phyloP scores from a whole-genome alignment of 2,113 vertebrate genomes.

The Mystacornis crossleyi region DNA sequence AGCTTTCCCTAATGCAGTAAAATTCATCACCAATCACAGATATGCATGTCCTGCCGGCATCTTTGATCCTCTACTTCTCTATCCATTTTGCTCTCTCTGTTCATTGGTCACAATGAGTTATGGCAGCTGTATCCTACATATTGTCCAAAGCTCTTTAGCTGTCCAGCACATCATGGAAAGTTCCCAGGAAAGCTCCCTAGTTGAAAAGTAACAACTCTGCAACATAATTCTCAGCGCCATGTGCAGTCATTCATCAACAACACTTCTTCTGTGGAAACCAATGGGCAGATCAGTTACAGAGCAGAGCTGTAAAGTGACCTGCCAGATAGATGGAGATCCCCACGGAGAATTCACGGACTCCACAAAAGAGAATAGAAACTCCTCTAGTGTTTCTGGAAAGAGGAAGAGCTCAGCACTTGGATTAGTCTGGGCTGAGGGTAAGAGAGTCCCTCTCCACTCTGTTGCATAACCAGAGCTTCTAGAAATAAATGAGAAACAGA shows the following conservation, averaged over 20 bases:
- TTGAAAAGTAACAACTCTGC: slow-evolving; percentile 65
- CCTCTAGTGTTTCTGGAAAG: slow-evolving; percentile 38
- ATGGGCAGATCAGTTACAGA: slow-evolving; percentile 60
- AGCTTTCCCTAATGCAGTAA: background rate
- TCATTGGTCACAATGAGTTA: slow-evolving; percentile 55
- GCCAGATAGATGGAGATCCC: slow-evolving; percentile 60
- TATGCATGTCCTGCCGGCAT: background rate
- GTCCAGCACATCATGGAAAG: slow-evolving; percentile 29
- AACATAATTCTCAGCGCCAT: slow-evolving; percentile 55
- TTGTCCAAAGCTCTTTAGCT: slow-evolving; percentile 50
- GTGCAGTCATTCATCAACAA: slow-evolving; percentile 70
- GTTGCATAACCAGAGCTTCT: background rate
- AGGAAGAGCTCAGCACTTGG: background rate
- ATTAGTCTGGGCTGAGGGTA: background rate
- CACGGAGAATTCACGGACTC: slow-evolving; percentile 5
- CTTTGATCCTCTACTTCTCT: slow-evolving; percentile 56
- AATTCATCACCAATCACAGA: slow-evolving; percentile 46
- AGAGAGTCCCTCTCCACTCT: slow-evolving; percentile 6
- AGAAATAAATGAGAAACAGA: slow-evolving; percentile 39
- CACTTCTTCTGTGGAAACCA: slow-evolving; percentile 57
- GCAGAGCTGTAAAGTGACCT: slow-evolving; percentile 60
- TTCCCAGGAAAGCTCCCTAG: slow-evolving; percentile 65
- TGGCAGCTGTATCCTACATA: slow-evolving; percentile 21
- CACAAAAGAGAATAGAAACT: slow-evolving; percentile 37
- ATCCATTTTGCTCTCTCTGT: slow-evolving; percentile 19